These are phyloP conservation scores for Nerophis lumbriciformis DNA, from an alignment of 2,113 vertebrate species.

Conservation along the genomic window DNA sequence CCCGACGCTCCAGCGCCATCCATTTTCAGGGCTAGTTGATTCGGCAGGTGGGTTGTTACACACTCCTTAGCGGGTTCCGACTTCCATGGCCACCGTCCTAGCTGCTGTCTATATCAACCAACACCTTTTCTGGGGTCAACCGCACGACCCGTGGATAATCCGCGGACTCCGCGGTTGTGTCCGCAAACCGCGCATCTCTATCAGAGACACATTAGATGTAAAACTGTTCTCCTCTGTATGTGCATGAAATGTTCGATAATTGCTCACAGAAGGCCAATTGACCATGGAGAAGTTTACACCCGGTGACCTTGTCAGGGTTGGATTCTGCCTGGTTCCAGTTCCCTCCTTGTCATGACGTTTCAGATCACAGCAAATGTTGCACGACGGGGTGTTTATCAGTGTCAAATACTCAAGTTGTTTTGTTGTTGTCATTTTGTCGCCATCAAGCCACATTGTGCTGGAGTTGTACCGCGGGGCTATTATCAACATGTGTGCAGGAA, in stretches of 20 bases:
- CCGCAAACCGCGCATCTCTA: no score
- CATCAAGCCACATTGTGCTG: not conserved
- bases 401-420: not conserved
- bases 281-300: conserved; percentile 24
- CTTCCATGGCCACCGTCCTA: no score
- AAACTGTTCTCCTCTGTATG: not conserved
- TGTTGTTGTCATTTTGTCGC: not conserved
- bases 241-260: conserved; percentile 18
- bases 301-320: conserved; percentile 23
- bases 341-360: not conserved
- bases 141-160: no score
- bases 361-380: not conserved
- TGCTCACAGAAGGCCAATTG: conserved; percentile 19
- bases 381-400: no score
- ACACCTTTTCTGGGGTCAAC: no score
- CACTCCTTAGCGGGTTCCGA: no score
- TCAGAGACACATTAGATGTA: no score
- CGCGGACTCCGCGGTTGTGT: no score
- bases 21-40: no score
- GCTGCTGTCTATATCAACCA: no score
- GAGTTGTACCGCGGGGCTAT: not conserved
- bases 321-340: conserved; percentile 20
- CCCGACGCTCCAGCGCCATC: no score
- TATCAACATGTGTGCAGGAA: conserved; percentile 7
- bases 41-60: no score